Conservation (phyloP, 2,113 vertebrate species). For the Pluvianellus socialis region DNA sequence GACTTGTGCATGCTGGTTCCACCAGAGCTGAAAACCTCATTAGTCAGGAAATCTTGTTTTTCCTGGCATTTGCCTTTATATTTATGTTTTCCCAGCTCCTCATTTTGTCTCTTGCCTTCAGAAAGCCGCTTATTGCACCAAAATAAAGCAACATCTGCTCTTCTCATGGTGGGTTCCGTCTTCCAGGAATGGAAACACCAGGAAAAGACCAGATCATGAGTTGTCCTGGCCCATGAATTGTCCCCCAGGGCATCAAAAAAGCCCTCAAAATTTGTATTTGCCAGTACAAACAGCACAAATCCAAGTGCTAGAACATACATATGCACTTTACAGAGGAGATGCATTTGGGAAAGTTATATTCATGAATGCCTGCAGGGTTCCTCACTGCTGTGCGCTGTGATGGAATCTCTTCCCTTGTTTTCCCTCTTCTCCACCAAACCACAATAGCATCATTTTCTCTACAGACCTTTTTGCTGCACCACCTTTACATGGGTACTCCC, state of each 20-base stretch:
- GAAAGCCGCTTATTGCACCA: neutral
- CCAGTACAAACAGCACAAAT: neutral
- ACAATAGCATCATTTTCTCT: neutral
- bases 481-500: neutral
- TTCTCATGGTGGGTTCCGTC: neutral
- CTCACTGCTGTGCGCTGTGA: neutral
- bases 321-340: neutral
- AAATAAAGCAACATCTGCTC: conserved; percentile 14
- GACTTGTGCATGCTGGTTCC: neutral
- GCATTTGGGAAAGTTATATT: neutral
- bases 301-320: neutral
- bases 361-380: neutral
- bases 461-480: neutral
- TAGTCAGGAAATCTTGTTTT: neutral
- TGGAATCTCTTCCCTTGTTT: neutral
- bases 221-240: neutral
- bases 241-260: neutral
- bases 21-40: neutral
- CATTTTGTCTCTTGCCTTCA: conserved; percentile 18
- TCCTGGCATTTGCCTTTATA: neutral
- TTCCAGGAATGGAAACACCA: conserved; percentile 8
- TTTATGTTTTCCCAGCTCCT: conserved; percentile 15
- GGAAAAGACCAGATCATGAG: neutral
- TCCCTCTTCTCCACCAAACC: neutral
- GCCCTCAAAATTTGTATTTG: neutral